phyloP scores from a whole-genome alignment of 2,888 invertebrate genomes.

The Actias luna region DNA sequence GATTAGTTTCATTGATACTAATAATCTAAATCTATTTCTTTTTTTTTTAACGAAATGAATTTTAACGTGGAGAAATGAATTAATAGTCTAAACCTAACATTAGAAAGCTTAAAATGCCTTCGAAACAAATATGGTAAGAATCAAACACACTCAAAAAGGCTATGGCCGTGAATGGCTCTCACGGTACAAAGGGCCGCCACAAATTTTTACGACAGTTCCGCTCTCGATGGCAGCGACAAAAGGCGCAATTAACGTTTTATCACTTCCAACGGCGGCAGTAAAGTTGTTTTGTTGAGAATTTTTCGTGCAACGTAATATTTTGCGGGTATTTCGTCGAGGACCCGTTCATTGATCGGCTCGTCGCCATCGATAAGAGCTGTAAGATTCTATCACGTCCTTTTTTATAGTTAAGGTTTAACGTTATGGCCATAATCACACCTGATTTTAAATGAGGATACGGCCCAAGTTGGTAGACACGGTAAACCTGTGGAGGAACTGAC shows the following conservation, averaged over 20 bases:
- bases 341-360: neutral
- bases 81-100: neutral
- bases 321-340: neutral
- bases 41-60: too few species aligned
- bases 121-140: slow-evolving; percentile 10
- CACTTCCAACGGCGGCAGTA: slow-evolving; percentile 35
- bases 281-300: slow-evolving; percentile 30
- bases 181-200: slow-evolving; percentile 31
- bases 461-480: too few species aligned
- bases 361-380: neutral
- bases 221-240: slow-evolving; percentile 30
- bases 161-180: slow-evolving; percentile 10
- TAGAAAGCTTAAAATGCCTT: neutral
- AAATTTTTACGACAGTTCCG: slow-evolving; percentile 38
- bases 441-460: too few species aligned
- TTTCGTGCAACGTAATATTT: slow-evolving; percentile 10
- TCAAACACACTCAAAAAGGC: slow-evolving; percentile 13
- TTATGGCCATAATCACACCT: too few species aligned
- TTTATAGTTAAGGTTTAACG: too few species aligned
- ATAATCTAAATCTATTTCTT: too few species aligned
- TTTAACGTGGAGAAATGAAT: too few species aligned
- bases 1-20: neutral
- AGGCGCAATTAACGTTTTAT: slow-evolving; percentile 43
- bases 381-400: too few species aligned
- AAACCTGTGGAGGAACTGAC: too few species aligned